Evolutionary conservation across 1,140 invertebrate species (phyloP).

Genomic region (Arion vulgaris): DNA sequence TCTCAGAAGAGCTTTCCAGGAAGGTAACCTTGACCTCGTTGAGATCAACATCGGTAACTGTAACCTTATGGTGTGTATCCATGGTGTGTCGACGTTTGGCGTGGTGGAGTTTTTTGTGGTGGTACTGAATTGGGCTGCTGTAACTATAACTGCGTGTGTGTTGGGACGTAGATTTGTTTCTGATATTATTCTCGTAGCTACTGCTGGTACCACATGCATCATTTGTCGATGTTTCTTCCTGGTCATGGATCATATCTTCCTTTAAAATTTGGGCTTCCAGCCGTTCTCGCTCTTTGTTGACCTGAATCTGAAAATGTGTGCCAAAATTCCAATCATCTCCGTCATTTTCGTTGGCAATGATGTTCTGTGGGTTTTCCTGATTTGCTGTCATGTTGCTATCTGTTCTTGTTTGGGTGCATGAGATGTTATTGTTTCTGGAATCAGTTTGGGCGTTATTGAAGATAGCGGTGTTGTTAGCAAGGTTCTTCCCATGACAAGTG

Average conservation of each 20-base stretch:
- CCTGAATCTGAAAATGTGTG: conserved; percentile 20
- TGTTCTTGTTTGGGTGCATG: background rate
- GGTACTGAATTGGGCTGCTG: conserved; percentile 11
- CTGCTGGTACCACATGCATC: background rate
- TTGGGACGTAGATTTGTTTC: background rate
- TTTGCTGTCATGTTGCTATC: background rate
- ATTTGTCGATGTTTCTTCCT: background rate
- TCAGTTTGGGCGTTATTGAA: background rate
- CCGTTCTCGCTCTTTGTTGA: conserved; percentile 21
- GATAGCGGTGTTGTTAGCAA: background rate
- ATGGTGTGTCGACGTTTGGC: conserved; percentile 28
- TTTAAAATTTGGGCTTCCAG: conserved; percentile 29
- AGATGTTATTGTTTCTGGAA: background rate
- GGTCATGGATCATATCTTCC: background rate
- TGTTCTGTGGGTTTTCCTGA: background rate
- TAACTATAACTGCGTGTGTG: conserved; percentile 9
- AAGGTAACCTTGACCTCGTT: conserved; percentile 32
- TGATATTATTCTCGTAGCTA: background rate
- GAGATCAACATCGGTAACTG: conserved; percentile 28
- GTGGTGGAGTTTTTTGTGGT: conserved; percentile 37
- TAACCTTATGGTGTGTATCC: conserved; percentile 4
- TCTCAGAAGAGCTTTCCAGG: conserved; percentile 21
- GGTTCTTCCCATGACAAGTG: background rate
- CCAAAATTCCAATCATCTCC: conserved; percentile 35
- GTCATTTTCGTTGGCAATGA: background rate